Evolutionary conservation across 64 coral and sea anemone species (phyloP).

Genomic region (Porites lutea): DNA sequence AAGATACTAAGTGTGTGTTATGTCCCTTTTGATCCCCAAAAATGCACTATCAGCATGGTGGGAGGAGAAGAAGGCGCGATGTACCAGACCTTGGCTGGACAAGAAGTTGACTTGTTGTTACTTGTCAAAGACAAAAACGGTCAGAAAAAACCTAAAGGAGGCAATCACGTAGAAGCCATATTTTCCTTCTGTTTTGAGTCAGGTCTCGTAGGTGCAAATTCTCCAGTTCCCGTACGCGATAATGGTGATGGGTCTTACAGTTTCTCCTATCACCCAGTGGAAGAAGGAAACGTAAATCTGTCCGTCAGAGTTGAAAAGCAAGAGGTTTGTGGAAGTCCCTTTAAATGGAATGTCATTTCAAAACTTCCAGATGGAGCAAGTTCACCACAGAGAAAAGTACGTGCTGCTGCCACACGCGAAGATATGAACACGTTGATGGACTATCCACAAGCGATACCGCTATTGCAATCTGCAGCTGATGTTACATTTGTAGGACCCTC

Average conservation of each 20-base stretch:
- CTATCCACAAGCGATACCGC: neutral
- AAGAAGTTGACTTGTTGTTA: neutral
- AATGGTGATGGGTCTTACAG: slow-evolving; percentile 1
- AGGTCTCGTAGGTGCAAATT: too few species aligned
- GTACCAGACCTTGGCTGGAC: neutral
- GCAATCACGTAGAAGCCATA: neutral
- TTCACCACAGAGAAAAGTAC: too few species aligned
- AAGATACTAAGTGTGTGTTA: neutral
- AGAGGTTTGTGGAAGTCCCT: neutral
- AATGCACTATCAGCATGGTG: neutral
- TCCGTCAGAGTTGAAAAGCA: slow-evolving; percentile 4
- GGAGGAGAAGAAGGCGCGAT: slow-evolving; percentile 4
- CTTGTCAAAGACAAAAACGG: neutral
- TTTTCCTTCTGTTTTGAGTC: neutral
- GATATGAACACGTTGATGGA: too few species aligned
- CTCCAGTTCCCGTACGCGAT: neutral
- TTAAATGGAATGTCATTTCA: neutral
- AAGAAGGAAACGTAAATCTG: neutral
- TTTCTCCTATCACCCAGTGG: neutral
- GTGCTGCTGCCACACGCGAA: too few species aligned
- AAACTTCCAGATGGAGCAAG: neutral
- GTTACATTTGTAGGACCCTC: too few species aligned
- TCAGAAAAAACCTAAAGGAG: neutral
- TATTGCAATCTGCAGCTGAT: too few species aligned
- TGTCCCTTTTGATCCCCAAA: neutral